Percentiles rank a stretch among this genome's conserved stretches.
Conservation (phyloP, 2,113 vertebrate genomes). For the Tetrax tetrax region DNA sequence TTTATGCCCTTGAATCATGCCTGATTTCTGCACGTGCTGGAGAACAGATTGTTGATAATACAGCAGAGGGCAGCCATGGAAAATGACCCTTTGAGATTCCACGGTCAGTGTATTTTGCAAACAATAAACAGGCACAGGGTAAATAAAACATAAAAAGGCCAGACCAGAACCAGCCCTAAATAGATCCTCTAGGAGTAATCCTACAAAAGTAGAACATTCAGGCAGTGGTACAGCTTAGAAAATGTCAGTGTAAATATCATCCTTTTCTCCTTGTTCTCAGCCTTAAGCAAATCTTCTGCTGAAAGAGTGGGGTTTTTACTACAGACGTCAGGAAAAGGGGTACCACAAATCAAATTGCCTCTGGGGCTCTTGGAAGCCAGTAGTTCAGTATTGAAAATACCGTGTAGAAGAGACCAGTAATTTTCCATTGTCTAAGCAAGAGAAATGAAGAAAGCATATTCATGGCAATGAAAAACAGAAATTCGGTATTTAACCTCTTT, state of each 20-base stretch:
- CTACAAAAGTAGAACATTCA: neutral
- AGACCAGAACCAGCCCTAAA: conserved; percentile 25
- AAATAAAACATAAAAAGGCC: conserved; percentile 57
- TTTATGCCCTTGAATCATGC: neutral
- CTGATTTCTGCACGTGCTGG: neutral
- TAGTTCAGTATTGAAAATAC: neutral
- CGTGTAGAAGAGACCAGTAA: neutral
- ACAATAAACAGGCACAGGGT: conserved; percentile 28
- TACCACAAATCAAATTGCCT: neutral
- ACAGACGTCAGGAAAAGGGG: neutral
- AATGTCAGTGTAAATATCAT: conserved; percentile 1
- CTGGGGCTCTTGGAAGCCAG: neutral
- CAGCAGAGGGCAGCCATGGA: conserved; percentile 46
- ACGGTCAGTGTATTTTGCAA: conserved; percentile 11
- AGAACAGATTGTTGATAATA: conserved; percentile 15
- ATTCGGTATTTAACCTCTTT: neutral
- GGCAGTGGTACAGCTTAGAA: neutral
- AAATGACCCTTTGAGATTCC: conserved; percentile 38
- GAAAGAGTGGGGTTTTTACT: neutral
- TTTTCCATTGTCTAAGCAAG: neutral
- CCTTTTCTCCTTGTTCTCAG: neutral
- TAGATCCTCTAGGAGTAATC: conserved; percentile 49
- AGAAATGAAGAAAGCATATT: neutral
- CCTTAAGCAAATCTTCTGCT: conserved; percentile 13
- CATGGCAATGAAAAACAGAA: neutral